phyloP scores from a whole-genome alignment of 2,113 vertebrate genomes.

The Pungitius pungitius region DNA sequence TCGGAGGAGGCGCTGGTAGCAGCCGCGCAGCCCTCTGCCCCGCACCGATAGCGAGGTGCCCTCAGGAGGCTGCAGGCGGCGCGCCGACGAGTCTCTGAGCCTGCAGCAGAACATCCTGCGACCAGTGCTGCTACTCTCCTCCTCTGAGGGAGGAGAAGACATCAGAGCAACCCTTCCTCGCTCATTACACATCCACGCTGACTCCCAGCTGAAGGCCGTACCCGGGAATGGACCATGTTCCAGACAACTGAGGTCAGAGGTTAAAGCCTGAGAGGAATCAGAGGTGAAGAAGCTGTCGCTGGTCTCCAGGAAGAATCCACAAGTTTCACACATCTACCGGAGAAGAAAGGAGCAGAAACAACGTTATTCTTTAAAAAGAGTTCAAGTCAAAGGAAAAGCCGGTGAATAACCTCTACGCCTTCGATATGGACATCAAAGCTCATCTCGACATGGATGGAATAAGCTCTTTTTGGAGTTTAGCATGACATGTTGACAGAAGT shows the following conservation, averaged over 20 bases:
- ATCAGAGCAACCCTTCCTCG: not conserved
- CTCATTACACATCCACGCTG: too few relatives aligned
- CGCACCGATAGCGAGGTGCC: slow-evolving; percentile 39
- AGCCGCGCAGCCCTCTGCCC: slow-evolving; percentile 67
- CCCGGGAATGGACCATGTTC: slow-evolving; percentile 16
- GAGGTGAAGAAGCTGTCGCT: slow-evolving; percentile 9
- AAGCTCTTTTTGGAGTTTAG: too few relatives aligned
- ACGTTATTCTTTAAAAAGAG: too few relatives aligned
- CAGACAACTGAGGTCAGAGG: not conserved
- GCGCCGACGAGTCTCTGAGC: not conserved
- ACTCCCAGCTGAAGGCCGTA: not conserved
- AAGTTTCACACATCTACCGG: slow-evolving; percentile 71
- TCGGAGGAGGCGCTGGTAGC: slow-evolving; percentile 67
- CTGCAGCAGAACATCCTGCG: slow-evolving; percentile 8
- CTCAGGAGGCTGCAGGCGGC: slow-evolving; percentile 25
- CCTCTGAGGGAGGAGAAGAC: slow-evolving; percentile 19
- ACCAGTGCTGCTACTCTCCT: not conserved
- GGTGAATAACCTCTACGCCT: too few relatives aligned
- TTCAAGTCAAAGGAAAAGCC: too few relatives aligned
- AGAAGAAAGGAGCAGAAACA: slow-evolving; percentile 1
- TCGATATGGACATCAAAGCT: too few relatives aligned
- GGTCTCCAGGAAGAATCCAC: slow-evolving; percentile 62
- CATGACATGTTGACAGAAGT: too few relatives aligned
- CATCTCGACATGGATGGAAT: too few relatives aligned
- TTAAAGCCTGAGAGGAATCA: slow-evolving; percentile 14